phyloP scores from a whole-genome alignment of 2,113 vertebrate species.

The Cynocephalus volans region DNA sequence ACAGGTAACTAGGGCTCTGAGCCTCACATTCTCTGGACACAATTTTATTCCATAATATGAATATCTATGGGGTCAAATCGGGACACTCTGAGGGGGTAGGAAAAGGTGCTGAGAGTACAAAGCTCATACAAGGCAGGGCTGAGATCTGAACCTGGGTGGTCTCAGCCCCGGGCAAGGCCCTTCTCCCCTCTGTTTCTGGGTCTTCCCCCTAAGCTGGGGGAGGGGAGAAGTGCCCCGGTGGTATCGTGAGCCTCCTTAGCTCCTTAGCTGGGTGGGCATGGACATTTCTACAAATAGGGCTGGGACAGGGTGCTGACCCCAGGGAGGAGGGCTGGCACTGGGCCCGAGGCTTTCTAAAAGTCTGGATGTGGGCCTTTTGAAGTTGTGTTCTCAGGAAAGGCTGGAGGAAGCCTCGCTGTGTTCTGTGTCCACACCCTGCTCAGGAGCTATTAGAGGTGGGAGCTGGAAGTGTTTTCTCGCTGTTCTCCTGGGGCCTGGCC shows the following conservation, averaged over 20 bases:
- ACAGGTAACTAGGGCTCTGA: neutral
- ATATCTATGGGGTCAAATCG: neutral
- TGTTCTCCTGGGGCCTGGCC: neutral
- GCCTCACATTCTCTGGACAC: neutral
- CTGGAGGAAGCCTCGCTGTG: constrained; percentile 2
- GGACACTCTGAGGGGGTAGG: neutral
- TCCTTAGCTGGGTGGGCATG: neutral
- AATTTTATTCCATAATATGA: neutral
- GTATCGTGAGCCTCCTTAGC: neutral
- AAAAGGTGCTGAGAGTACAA: neutral
- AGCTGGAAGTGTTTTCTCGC: neutral
- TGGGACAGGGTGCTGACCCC: neutral
- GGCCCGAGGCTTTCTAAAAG: neutral
- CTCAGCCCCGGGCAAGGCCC: neutral
- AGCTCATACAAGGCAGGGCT: neutral
- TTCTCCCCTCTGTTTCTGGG: neutral
- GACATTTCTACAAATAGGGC: neutral
- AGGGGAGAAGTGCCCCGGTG: neutral
- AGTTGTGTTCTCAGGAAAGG: constrained; percentile 63
- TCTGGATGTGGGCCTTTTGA: constrained; percentile 3
- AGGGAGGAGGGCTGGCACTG: neutral
- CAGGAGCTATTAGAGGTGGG: neutral
- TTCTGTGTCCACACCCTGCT: neutral
- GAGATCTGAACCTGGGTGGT: neutral
- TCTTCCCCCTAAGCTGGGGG: no score